These are phyloP conservation scores for Rhinoderma darwinii DNA, from an alignment of 2,113 vertebrate species.

Conservation along the genomic window DNA sequence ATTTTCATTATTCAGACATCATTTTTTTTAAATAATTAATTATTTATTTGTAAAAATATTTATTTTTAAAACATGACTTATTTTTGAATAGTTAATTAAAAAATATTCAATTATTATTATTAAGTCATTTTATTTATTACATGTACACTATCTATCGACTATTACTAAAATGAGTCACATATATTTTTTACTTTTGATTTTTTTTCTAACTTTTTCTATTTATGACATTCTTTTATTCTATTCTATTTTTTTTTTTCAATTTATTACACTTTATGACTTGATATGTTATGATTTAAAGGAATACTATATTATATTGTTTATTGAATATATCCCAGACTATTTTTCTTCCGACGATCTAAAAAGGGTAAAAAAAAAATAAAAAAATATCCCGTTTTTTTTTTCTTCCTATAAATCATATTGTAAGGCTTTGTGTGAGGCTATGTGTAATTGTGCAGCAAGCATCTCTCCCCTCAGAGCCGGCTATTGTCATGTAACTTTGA, in stretches of 20 bases:
- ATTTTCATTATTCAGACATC: background rate
- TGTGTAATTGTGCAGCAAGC: slow-evolving; percentile 51
- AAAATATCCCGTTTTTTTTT: slow-evolving; percentile 1
- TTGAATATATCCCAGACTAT: background rate
- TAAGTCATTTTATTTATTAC: too few species aligned
- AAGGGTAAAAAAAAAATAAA: background rate
- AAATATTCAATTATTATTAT: too few species aligned
- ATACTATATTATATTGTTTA: background rate
- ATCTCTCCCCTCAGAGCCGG: slow-evolving; percentile 52
- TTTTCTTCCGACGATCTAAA: background rate
- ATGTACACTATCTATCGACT: too few species aligned
- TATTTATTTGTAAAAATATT: too few species aligned
- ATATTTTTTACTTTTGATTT: too few species aligned
- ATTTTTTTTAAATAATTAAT: too few species aligned
- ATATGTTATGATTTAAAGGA: background rate
- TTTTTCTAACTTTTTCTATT: background rate
- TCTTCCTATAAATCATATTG: slow-evolving; percentile 16
- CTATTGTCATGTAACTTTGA: slow-evolving; percentile 58
- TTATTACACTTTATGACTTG: background rate
- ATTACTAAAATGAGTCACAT: too few species aligned
- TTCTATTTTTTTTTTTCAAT: too few species aligned
- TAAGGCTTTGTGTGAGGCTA: slow-evolving; percentile 14
- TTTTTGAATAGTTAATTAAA: too few species aligned
- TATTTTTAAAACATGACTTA: too few species aligned
- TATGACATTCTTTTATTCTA: background rate